Base-by-base conservation (phyloP, 2,888 invertebrate genomes). In the Julus scandinavius region DNA sequence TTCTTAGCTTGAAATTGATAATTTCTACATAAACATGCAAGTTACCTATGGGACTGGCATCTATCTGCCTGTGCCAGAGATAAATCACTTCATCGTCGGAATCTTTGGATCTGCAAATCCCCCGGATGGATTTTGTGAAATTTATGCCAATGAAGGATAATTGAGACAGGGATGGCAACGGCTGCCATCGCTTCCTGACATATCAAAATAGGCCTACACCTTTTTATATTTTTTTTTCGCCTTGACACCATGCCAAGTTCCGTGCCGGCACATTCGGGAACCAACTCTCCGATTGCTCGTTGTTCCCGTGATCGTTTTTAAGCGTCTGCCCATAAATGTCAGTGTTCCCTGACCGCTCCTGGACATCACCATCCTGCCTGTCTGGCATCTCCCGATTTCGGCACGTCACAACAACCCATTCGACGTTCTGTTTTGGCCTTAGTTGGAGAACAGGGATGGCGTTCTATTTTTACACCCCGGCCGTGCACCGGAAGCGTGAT, bases 161-260 rank as follows among this genome's bases (percentile, higher is more conserved):
- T 72, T 72, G 29, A 7, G 72, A 20, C 29, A 29, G 63, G 20
- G 6, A 3, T 11, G 29, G 72, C 29, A 0, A n/a, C n/a, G 58
- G 58, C 58, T 63, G 13, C 11, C 29, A 29, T 29, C 29, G 17
- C 54, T 54, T 54, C 17, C 15, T 17, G 17, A 72, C 6, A 29
- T 72, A 72, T 72, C 72, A 72, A 72, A 72, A 29, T 72, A 72
- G 72, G 72, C 72, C 72, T 72, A 29, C 72, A 72, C 72, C 72
- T 72, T 29, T 45, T 45, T 29, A 29, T 29, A 29, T 29, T 29
- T 29, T 29, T 29, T 72, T 72, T 72, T 72, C 29, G 29, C 29
- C 72, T 72, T 72, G 72, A 72, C 29, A 29, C 29, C 29, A 11
- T 72, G 72, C 72, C 72, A 72, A 72, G 29, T 9, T 13, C 72